Percentiles rank a stretch among this genome's conserved stretches.
phyloP scores from a whole-genome alignment of 2,113 vertebrate genomes.

The Passerina amoena region DNA sequence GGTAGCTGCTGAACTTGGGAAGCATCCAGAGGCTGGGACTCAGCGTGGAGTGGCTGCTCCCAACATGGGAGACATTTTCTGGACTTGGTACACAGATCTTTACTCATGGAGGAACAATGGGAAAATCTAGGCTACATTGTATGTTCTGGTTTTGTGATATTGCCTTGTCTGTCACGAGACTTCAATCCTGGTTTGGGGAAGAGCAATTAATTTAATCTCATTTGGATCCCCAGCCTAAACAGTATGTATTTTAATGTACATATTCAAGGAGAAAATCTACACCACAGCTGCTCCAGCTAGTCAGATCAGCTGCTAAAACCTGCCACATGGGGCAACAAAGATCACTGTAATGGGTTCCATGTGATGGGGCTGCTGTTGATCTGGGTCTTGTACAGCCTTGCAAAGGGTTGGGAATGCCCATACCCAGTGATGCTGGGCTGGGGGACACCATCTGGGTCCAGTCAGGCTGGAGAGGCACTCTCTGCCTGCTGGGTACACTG shows the following conservation, averaged over 20 bases:
- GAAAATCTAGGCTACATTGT: accelerated
- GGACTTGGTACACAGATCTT: background rate
- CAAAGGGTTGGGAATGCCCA: background rate
- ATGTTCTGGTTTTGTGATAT: background rate
- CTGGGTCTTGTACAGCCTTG: background rate
- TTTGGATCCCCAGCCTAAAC: background rate
- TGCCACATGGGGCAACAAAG: background rate
- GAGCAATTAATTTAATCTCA: background rate
- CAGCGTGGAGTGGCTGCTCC: background rate
- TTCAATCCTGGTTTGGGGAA: background rate
- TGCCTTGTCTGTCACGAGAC: background rate
- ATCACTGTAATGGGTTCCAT: background rate
- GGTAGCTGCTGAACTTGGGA: background rate
- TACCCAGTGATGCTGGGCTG: background rate
- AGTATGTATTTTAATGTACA: background rate
- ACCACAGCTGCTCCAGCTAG: background rate
- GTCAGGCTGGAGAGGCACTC: background rate
- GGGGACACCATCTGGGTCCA: background rate
- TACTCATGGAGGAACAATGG: background rate
- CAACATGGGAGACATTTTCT: background rate
- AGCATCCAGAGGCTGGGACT: background rate
- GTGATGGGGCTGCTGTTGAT: background rate
- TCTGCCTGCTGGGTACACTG: background rate
- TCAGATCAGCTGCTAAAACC: background rate
- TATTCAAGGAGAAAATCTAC: background rate